phyloP scores from a whole-genome alignment of 2,888 invertebrate species.

The Eristalinus sepulchralis region DNA sequence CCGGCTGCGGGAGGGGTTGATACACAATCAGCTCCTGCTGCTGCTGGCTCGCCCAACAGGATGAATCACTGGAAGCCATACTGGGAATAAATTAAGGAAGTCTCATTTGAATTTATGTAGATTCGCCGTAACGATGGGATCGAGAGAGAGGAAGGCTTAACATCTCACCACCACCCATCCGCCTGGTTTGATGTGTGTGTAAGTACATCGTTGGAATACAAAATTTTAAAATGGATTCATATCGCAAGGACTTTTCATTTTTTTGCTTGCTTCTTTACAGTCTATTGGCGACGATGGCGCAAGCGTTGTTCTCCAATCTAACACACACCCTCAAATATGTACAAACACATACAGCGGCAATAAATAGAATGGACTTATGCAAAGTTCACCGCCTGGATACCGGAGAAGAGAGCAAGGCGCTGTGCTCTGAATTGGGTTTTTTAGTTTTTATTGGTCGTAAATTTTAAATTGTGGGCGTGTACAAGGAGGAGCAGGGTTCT shows the following conservation, averaged over 20 bases:
- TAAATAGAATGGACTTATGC: constrained; percentile 71
- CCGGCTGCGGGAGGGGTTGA: neutral
- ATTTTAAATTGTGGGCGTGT: constrained; percentile 78
- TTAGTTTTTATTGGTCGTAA: constrained; percentile 78
- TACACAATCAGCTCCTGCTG: neutral
- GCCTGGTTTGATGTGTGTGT: constrained; percentile 32
- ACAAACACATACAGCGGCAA: constrained; percentile 2
- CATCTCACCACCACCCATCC: constrained; percentile 2
- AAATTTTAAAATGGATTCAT: constrained; percentile 69
- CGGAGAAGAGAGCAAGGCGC: constrained; percentile 31
- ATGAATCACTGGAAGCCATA: constrained; percentile 67
- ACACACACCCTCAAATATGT: constrained; percentile 10
- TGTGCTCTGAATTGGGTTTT: constrained; percentile 59
- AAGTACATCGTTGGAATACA: constrained; percentile 34
- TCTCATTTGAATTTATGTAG: constrained; percentile 67
- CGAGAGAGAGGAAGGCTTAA: neutral
- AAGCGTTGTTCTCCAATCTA: constrained; percentile 62
- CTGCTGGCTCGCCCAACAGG: neutral
- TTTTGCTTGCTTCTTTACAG: constrained; percentile 33
- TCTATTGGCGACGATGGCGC: constrained; percentile 67
- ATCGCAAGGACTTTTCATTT: constrained; percentile 14
- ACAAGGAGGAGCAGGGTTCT: constrained; percentile 57
- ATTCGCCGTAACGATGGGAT: constrained; percentile 1
- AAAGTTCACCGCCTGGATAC: constrained; percentile 62
- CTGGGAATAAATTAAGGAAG: constrained; percentile 61